These are phyloP conservation scores for Sthenelais limicola DNA, from an alignment of 2,888 invertebrate genomes.

Conservation along the genomic window DNA sequence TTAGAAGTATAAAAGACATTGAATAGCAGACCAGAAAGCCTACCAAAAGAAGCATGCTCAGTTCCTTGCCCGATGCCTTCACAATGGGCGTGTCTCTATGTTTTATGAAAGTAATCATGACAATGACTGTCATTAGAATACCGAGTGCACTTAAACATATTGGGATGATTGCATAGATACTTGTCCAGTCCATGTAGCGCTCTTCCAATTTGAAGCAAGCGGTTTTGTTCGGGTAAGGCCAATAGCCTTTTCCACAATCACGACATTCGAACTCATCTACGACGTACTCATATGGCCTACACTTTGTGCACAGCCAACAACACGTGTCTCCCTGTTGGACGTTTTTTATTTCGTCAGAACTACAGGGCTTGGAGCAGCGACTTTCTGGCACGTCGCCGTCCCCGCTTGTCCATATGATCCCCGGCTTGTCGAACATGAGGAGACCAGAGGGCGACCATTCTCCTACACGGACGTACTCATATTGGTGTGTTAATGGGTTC, in stretches of 20 bases:
- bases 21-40: constrained; percentile 79
- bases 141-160: constrained; percentile 78
- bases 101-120: constrained; percentile 78
- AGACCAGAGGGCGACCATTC: constrained; percentile 78
- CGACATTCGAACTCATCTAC: constrained; percentile 68
- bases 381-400: constrained; percentile 70
- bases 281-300: constrained; percentile 66
- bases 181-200: constrained; percentile 67
- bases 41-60: constrained; percentile 78
- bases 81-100: constrained; percentile 81
- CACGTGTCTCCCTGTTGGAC: constrained; percentile 72
- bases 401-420: constrained; percentile 71
- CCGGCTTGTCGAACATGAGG: constrained; percentile 21
- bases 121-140: constrained; percentile 77
- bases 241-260: constrained; percentile 65
- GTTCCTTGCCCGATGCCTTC: constrained; percentile 78
- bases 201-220: constrained; percentile 55
- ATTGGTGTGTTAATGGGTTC: constrained; percentile 59
- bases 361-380: constrained; percentile 72
- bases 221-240: constrained; percentile 66
- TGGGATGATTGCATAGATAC: constrained; percentile 79
- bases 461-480: constrained; percentile 69
- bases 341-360: constrained; percentile 71
- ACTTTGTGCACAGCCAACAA: constrained; percentile 73
- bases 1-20: constrained; percentile 78